phyloP scores from a whole-genome alignment of 1,140 invertebrate genomes.

The Mamestra configurata region DNA sequence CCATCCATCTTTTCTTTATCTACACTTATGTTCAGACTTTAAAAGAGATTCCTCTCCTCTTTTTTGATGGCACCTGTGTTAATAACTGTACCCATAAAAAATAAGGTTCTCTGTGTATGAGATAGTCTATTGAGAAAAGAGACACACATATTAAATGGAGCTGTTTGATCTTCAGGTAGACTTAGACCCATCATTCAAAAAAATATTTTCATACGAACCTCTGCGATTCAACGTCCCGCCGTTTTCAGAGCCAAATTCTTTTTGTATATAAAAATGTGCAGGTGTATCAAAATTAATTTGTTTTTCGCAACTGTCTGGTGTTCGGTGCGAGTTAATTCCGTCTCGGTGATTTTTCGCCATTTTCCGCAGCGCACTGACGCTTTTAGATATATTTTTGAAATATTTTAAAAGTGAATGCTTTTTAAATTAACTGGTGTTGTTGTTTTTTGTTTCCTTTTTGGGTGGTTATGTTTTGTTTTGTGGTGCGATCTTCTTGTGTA shows the following conservation, averaged over 20 bases:
- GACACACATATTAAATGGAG: too few species aligned
- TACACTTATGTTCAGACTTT: too few species aligned
- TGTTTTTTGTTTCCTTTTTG: background rate
- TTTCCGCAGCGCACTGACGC: slow-evolving; percentile 2
- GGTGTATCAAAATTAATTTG: slow-evolving; percentile 70
- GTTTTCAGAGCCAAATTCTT: slow-evolving; percentile 42
- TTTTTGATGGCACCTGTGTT: too few species aligned
- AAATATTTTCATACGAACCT: background rate
- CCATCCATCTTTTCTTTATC: too few species aligned
- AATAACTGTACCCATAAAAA: too few species aligned
- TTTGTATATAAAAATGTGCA: slow-evolving; percentile 57
- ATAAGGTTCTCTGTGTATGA: too few species aligned
- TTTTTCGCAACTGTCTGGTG: slow-evolving; percentile 65
- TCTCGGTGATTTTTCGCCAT: slow-evolving; percentile 22
- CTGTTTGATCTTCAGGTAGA: too few species aligned
- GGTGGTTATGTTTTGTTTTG: background rate
- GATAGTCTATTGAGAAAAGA: too few species aligned
- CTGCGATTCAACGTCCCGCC: background rate
- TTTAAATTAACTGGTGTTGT: background rate
- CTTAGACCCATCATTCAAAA: background rate
- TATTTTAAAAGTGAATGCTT: slow-evolving; percentile 13
- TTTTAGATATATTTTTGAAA: slow-evolving; percentile 24
- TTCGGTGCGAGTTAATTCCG: slow-evolving; percentile 47
- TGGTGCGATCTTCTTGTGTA: too few species aligned
- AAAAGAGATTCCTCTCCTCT: too few species aligned